Evolutionary conservation across 2,113 vertebrate genomes (phyloP).

Genomic region (Atherinomorus stipes): DNA sequence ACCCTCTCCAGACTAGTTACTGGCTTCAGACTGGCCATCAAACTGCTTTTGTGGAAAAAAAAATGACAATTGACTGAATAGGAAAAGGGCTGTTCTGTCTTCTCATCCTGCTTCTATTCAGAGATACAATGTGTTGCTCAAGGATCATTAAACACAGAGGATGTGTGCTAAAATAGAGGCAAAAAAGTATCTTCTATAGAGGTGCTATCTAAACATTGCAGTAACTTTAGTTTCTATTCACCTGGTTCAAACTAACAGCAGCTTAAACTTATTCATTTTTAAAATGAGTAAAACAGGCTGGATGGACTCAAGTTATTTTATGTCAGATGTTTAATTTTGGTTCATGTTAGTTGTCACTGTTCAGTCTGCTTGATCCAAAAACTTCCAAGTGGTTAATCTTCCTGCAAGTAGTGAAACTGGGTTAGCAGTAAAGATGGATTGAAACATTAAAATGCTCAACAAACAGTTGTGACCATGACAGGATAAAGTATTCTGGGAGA

Average conservation of each 20-base stretch:
- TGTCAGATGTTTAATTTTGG: not conserved
- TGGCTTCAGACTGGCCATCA: not conserved
- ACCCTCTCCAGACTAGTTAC: not conserved
- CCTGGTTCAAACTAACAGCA: constrained; percentile 4
- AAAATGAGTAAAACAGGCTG: not conserved
- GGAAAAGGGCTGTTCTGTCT: constrained; percentile 20
- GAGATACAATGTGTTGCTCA: constrained; percentile 26
- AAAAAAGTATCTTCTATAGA: not conserved
- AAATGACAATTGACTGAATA: not conserved
- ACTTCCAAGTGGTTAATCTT: too few species aligned
- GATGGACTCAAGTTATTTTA: not conserved
- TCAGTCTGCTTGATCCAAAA: too few species aligned
- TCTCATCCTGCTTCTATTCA: constrained; percentile 20
- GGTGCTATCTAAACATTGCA: constrained; percentile 4
- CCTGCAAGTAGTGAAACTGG: too few species aligned
- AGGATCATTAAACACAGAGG: constrained; percentile 23
- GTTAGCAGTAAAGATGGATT: too few species aligned
- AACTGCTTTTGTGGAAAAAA: constrained; percentile 13
- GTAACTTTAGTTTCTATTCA: not conserved
- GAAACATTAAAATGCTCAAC: too few species aligned
- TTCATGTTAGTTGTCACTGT: too few species aligned
- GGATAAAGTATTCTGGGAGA: too few species aligned
- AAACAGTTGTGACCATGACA: too few species aligned
- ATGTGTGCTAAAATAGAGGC: constrained; percentile 25
- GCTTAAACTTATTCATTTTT: not conserved